phyloP scores from a whole-genome alignment of 1,140 invertebrate species.

The Cydia strobilella region DNA sequence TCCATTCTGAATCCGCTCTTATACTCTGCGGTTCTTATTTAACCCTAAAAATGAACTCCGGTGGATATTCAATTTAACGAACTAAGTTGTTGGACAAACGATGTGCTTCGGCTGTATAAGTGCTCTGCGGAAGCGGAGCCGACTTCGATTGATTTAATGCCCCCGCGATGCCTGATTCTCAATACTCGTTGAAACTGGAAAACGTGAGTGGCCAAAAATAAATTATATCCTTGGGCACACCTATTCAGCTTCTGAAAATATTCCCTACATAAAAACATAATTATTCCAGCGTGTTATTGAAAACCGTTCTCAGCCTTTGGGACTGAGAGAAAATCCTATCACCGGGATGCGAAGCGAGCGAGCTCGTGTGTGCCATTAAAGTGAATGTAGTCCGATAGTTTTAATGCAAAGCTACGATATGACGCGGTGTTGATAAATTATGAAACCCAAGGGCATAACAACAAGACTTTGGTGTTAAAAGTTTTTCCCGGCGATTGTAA shows the following conservation, averaged over 20 bases:
- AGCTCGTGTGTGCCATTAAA: constrained; percentile 2
- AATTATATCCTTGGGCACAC: not conserved
- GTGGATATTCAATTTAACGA: constrained; percentile 28
- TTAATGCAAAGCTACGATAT: constrained; percentile 7
- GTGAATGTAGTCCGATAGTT: not conserved
- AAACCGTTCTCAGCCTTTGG: not conserved
- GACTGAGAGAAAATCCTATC: constrained; percentile 20
- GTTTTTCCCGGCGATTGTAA: constrained; percentile 14
- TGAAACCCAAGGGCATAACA: constrained; percentile 11
- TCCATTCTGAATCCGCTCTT: constrained; percentile 18
- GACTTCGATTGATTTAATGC: constrained; percentile 25
- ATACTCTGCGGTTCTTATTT: not conserved
- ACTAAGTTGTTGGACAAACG: constrained; percentile 26
- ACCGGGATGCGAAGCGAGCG: not conserved
- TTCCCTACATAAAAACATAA: not conserved
- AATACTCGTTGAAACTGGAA: not conserved
- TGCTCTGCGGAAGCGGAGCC: constrained; percentile 10
- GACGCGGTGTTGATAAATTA: constrained; percentile 24
- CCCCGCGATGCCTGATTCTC: not conserved
- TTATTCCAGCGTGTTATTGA: not conserved
- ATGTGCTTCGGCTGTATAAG: constrained; percentile 24
- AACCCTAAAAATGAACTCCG: constrained; percentile 13
- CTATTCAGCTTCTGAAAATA: not conserved
- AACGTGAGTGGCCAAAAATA: not conserved
- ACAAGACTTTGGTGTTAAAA: constrained; percentile 27